phyloP scores from a whole-genome alignment of 37 sponge, comb jelly and placozoan genomes.

The Diacarnus erythraeanus region DNA sequence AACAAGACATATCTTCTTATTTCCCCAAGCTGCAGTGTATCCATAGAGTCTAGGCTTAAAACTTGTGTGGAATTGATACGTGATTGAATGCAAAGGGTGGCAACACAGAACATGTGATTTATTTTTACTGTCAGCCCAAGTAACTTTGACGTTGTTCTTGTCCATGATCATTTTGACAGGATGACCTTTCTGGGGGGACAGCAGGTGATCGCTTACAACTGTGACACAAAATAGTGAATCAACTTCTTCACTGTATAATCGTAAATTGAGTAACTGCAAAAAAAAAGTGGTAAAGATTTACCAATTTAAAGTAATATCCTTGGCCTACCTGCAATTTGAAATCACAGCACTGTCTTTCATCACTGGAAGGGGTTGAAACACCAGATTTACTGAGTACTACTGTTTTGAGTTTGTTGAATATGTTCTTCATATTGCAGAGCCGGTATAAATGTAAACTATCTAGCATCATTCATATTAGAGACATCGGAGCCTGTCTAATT shows the following conservation, averaged over 20 bases:
- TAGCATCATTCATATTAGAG: neutral
- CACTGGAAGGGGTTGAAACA: neutral
- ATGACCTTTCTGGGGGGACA: neutral
- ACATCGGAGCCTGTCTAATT: too few species aligned
- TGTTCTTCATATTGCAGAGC: neutral
- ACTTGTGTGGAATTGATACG: neutral
- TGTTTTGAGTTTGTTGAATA: neutral
- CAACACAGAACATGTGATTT: neutral
- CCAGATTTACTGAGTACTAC: neutral
- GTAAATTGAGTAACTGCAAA: neutral
- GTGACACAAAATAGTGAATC: neutral
- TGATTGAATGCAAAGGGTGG: neutral
- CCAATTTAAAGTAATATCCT: neutral
- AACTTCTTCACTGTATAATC: neutral
- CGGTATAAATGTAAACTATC: neutral
- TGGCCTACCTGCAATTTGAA: neutral
- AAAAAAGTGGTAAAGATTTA: neutral
- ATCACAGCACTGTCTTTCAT: neutral
- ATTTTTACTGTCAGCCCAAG: neutral
- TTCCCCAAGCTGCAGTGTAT: neutral
- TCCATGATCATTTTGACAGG: neutral
- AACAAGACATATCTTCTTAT: neutral
- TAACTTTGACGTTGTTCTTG: neutral
- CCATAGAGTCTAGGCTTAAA: neutral
- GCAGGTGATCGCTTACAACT: neutral